A percentile compares a stretch with the other conserved stretches of the same genome.
phyloP scores from a whole-genome alignment of 2,797 vertebrate species.

The Botia kubotai region DNA sequence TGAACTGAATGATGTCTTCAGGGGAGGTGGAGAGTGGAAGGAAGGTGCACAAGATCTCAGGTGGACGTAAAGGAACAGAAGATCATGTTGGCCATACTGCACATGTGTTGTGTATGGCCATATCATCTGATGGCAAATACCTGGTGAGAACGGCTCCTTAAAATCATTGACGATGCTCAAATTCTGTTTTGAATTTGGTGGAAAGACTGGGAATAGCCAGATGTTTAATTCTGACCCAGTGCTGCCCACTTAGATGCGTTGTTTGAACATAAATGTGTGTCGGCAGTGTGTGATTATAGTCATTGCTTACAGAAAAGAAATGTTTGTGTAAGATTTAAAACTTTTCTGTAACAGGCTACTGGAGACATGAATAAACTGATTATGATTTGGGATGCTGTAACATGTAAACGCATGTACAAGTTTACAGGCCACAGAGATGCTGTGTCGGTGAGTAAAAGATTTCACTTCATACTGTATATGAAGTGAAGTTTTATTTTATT shows the following conservation, averaged over 20 bases:
- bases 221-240: no score
- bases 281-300: no score
- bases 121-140: conserved; percentile 94
- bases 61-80: conserved; percentile 85
- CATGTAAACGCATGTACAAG: conserved; percentile 87
- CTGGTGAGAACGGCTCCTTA: conserved; percentile 76
- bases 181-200: no score
- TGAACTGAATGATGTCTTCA: no score
- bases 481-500: no score
- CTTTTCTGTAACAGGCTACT: conserved; percentile 80
- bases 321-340: conserved; percentile 5
- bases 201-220: no score
- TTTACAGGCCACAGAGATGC: conserved; percentile 91
- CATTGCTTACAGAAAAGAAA: neutral
- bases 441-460: conserved; percentile 82
- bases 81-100: conserved; percentile 84
- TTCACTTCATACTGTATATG: neutral
- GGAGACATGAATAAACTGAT: conserved; percentile 94
- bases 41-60: conserved; percentile 84
- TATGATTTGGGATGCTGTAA: conserved; percentile 91
- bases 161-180: no score
- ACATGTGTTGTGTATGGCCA: conserved; percentile 89
- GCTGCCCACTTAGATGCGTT: no score
- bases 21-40: conserved; percentile 90
- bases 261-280: no score